Evolutionary conservation across 2,888 invertebrate species (phyloP).

Genomic region (Habroteleia sp.): DNA sequence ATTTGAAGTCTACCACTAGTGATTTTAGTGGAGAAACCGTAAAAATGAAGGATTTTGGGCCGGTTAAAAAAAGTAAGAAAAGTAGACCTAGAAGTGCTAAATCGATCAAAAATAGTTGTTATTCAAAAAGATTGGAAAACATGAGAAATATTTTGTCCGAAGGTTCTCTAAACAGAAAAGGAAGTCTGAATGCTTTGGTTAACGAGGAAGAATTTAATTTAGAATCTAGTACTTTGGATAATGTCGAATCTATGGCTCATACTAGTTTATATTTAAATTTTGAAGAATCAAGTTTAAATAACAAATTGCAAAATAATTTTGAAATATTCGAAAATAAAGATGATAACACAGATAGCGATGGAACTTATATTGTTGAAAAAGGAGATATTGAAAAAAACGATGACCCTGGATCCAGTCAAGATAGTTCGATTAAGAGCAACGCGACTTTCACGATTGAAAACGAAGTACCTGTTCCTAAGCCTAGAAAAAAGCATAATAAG

Average conservation of each 20-base stretch:
- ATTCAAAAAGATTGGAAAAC: slow-evolving; percentile 35
- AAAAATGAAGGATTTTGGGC: slow-evolving; percentile 21
- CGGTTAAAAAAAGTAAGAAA: slow-evolving; percentile 16
- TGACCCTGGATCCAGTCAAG: slow-evolving; percentile 27
- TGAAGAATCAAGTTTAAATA: slow-evolving; percentile 22
- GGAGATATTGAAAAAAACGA: slow-evolving; percentile 56
- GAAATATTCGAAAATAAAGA: slow-evolving; percentile 5
- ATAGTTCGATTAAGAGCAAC: slow-evolving; percentile 52
- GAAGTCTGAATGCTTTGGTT: slow-evolving; percentile 24
- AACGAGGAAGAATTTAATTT: slow-evolving; percentile 37
- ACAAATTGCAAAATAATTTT: neutral
- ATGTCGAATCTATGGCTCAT: slow-evolving; percentile 10
- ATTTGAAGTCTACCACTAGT: slow-evolving; percentile 30
- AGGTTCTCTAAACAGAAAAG: slow-evolving; percentile 3
- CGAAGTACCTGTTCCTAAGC: slow-evolving; percentile 52
- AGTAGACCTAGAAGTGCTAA: slow-evolving; percentile 54
- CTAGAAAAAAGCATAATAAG: slow-evolving; percentile 31
- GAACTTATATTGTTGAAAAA: slow-evolving; percentile 61
- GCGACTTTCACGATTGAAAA: slow-evolving; percentile 59
- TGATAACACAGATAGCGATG: slow-evolving; percentile 61
- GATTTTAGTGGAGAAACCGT: slow-evolving; percentile 52
- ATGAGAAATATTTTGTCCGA: slow-evolving; percentile 46
- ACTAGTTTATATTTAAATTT: slow-evolving; percentile 30
- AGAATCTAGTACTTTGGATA: slow-evolving; percentile 27
- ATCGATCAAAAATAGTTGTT: slow-evolving; percentile 46